phyloP scores from a whole-genome alignment of 2,113 vertebrate species.

The Mustela lutreola region DNA sequence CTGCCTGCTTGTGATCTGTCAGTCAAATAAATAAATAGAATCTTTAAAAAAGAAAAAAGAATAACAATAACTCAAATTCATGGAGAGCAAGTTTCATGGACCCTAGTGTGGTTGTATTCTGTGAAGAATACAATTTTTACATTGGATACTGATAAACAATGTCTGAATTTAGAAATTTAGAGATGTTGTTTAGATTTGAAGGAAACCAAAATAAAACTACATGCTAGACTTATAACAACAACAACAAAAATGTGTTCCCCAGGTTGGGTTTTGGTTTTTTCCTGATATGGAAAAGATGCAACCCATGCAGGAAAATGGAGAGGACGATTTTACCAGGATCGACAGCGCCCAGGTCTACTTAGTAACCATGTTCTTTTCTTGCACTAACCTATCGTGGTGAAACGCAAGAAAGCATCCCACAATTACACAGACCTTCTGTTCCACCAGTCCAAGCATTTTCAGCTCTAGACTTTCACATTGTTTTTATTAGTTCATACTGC shows the following conservation, averaged over 20 bases:
- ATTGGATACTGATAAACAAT: background rate
- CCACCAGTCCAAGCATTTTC: slow-evolving; percentile 8
- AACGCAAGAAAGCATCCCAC: background rate
- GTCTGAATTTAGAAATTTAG: background rate
- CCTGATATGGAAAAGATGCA: background rate
- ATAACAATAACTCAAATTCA: background rate
- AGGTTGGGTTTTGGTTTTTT: background rate
- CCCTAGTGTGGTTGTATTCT: background rate
- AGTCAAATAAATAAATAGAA: too few relatives aligned
- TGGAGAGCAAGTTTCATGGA: background rate
- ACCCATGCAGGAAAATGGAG: background rate
- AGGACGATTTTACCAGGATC: slow-evolving; percentile 10
- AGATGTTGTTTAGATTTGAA: slow-evolving; percentile 5
- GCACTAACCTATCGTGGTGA: background rate
- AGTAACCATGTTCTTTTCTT: background rate
- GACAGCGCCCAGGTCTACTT: background rate
- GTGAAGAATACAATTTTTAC: slow-evolving; percentile 12
- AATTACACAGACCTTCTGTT: background rate
- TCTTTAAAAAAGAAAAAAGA: too few relatives aligned
- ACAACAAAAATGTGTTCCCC: background rate
- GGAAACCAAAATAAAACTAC: background rate
- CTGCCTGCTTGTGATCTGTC: too few relatives aligned
- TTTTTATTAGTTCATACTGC: slow-evolving; percentile 82
- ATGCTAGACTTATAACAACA: background rate
- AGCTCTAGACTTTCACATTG: slow-evolving; percentile 73